phyloP scores from a whole-genome alignment of 1,140 invertebrate genomes.

The Anagrus nilaparvatae region DNA sequence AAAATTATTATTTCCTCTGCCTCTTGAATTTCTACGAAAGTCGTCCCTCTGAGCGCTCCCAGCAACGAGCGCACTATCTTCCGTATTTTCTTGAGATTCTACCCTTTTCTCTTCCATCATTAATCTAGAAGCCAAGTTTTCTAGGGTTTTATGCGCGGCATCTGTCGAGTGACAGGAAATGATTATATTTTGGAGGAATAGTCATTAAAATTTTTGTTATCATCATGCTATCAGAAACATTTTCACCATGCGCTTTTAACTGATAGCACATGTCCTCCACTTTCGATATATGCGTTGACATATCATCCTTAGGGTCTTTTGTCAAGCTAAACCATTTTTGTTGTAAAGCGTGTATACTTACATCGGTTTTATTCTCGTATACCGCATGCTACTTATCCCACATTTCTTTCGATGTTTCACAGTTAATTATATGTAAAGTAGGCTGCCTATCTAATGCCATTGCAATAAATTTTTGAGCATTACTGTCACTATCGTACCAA shows the following conservation, averaged over 20 bases:
- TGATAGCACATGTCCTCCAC: conserved; percentile 21
- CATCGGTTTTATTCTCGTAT: conserved; percentile 25
- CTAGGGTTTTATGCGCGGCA: too few relatives aligned
- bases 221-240: conserved; percentile 21
- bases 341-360: conserved; percentile 21
- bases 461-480: conserved; percentile 17
- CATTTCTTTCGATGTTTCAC: conserved; percentile 24
- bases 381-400: conserved; percentile 25
- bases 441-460: conserved; percentile 18
- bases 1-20: too few relatives aligned
- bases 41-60: too few relatives aligned
- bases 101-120: too few relatives aligned
- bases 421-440: conserved; percentile 23
- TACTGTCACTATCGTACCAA: neutral
- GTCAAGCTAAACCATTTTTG: conserved; percentile 25
- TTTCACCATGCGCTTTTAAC: conserved; percentile 18
- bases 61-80: too few relatives aligned
- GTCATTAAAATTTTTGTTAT: conserved; percentile 28
- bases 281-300: conserved; percentile 24
- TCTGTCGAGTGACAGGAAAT: too few relatives aligned
- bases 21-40: too few relatives aligned
- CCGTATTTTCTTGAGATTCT: too few relatives aligned
- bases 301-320: conserved; percentile 8
- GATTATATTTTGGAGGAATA: too few relatives aligned
- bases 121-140: too few relatives aligned